These are phyloP conservation scores for Anguilla rostrata DNA, from an alignment of 2,113 vertebrate species.

Conservation along the genomic window DNA sequence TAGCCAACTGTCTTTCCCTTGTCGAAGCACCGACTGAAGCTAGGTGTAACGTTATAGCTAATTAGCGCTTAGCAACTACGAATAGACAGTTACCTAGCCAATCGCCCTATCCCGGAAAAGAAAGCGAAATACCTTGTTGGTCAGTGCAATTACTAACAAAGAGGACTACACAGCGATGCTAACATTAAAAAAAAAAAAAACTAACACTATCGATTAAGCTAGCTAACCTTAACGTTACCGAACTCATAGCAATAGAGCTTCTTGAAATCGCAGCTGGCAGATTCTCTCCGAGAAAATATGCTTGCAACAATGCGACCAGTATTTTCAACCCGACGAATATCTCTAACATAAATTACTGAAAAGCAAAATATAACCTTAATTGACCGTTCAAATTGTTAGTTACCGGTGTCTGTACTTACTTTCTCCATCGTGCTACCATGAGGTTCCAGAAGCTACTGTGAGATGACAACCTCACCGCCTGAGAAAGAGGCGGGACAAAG, in stretches of 20 bases:
- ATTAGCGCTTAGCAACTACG: not conserved
- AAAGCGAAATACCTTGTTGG: too few relatives aligned
- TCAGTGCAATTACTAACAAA: too few relatives aligned
- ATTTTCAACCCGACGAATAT: not conserved
- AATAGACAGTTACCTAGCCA: too few relatives aligned
- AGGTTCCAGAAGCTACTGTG: constrained; percentile 77
- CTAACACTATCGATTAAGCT: not conserved
- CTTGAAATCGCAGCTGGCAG: not conserved
- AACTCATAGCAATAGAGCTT: not conserved
- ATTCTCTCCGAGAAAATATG: not conserved
- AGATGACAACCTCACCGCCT: constrained; percentile 57
- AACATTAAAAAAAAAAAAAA: not conserved
- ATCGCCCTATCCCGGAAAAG: too few relatives aligned
- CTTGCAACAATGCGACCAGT: not conserved
- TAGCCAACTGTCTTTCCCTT: not conserved
- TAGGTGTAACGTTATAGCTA: not conserved
- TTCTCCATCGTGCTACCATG: constrained; percentile 76
- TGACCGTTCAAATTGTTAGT: not conserved
- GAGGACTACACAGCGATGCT: too few relatives aligned
- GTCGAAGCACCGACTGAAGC: not conserved
- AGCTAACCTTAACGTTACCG: not conserved
- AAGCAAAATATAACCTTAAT: not conserved
- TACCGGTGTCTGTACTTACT: constrained; percentile 58
- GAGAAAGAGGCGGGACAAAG: constrained; percentile 4
- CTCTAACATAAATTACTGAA: not conserved